Evolutionary conservation across 2,797 vertebrate genomes (phyloP), one percentile per base, ranked within the genome.

Genomic region (Gallinago stenura): DNA sequence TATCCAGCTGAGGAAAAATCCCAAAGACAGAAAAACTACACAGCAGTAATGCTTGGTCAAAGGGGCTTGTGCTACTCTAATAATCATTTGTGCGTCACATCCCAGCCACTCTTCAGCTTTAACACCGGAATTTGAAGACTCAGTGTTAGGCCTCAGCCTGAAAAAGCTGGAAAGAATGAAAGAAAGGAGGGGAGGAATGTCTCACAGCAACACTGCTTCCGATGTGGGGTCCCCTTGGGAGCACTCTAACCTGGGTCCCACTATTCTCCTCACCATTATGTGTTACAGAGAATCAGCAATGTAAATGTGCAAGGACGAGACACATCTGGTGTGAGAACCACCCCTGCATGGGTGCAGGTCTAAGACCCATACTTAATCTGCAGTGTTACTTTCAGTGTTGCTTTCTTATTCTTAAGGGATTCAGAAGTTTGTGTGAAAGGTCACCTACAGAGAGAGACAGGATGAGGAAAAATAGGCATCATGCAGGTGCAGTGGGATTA

Each of bases 221-320:
- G 75, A 0, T 9, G 8, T 21, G 25, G 24, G 26, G 10, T 71
- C 19, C 18, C 35, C 24, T 45, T 46, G 3, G 18, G 10, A 92
- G 22, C 37, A 31, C 24, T 45, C n/a, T 43, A 65, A 43, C 7
- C 18, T 33, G 31, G 17, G 9, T 86, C 22, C 70, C 37, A 31
- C 28, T 4, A 1, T n/a, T 6, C 2, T 30, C 31, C 24, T 76
- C 54, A 53, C 3, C 31, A 14, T 25, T n/a, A 1, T 4, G 4
- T 24, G 25, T n/a, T 43, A 45, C 28, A 53, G n/a, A 83, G 43
- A 66, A 68, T 30, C 18, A 79, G 56, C 28, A 48, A 5, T 8
- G 31, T n/a, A 79, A 20, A n/a, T 3, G 25, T 75, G 65, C 15
- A 43, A 68, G 30, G 15, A 19, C 13, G 39, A 66, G 41, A 68